These are phyloP conservation scores for Pycnomerus fuliginosus DNA, from an alignment of 2,888 invertebrate species.

Conservation along the genomic window DNA sequence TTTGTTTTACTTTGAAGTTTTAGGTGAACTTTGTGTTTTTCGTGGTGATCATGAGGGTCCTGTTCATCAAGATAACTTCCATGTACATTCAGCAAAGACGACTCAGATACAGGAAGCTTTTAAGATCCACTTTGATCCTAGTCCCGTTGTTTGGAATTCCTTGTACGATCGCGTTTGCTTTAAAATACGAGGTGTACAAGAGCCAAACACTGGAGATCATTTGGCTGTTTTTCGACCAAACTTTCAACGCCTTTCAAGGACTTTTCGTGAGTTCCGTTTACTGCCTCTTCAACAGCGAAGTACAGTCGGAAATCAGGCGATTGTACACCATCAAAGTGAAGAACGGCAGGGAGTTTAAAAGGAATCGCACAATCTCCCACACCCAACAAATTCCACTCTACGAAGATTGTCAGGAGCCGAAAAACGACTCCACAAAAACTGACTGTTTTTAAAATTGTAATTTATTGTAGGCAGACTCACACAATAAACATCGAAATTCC, in stretches of 20 bases:
- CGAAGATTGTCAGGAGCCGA: constrained; percentile 18
- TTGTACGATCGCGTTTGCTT: constrained; percentile 59
- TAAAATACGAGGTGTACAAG: constrained; percentile 53
- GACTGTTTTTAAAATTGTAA: constrained; percentile 17
- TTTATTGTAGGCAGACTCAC: constrained; percentile 13
- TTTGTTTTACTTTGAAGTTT: constrained; percentile 32
- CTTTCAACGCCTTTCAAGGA: constrained; percentile 69
- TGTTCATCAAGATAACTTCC: constrained; percentile 59
- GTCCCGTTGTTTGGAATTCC: constrained; percentile 69
- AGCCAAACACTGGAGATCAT: constrained; percentile 57
- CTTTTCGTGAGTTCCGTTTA: constrained; percentile 64
- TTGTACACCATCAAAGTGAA: constrained; percentile 35
- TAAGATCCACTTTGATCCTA: constrained; percentile 64
- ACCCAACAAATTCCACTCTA: constrained; percentile 25
- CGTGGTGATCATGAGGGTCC: constrained; percentile 60
- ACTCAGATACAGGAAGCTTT: constrained; percentile 62
- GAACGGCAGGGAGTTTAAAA: constrained; percentile 23
- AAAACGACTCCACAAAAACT: constrained; percentile 2
- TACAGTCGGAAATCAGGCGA: constrained; percentile 54
- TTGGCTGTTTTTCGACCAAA: constrained; percentile 66
- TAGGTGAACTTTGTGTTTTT: constrained; percentile 66
- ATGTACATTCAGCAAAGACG: constrained; percentile 59
- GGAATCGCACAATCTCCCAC: constrained; percentile 27
- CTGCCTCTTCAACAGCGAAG: constrained; percentile 65
- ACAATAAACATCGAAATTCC: background rate